A percentile compares a stretch with the other conserved stretches of the same genome.
Conservation (phyloP, 2,797 vertebrate genomes). For the Arnoldichthys spilopterus region DNA sequence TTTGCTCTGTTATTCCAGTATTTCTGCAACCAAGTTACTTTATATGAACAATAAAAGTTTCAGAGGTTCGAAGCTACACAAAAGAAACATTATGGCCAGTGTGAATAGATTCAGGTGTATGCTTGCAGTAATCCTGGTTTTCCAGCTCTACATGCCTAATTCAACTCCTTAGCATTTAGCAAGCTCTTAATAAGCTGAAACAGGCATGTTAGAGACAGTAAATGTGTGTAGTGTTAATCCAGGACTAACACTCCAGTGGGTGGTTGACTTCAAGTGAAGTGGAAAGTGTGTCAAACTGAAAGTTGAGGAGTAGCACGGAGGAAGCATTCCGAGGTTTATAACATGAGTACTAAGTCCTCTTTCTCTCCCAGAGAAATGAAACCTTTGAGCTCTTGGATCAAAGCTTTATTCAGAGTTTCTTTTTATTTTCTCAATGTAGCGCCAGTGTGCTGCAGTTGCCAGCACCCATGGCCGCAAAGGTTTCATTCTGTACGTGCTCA, state of each 20-base stretch:
- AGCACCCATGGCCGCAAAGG: not conserved
- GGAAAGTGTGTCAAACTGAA: not conserved
- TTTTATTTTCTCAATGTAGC: not conserved
- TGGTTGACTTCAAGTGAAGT: not conserved
- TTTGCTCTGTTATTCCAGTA: not conserved
- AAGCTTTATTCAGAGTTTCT: not conserved
- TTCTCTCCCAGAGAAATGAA: not conserved
- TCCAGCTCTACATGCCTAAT: not conserved
- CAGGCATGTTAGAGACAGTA: not conserved
- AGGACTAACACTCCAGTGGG: not conserved
- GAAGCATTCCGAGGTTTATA: not conserved
- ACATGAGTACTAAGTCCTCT: not conserved
- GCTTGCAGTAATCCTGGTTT: not conserved
- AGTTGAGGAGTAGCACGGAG: not conserved
- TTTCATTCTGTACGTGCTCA: not conserved
- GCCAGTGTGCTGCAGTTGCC: not conserved
- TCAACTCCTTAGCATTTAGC: not conserved
- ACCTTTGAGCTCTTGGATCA: constrained; percentile 1
- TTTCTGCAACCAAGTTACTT: not conserved
- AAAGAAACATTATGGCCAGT: not conserved
- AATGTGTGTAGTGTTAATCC: not conserved
- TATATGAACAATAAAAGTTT: not conserved
- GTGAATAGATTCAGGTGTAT: not conserved
- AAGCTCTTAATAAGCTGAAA: not conserved
- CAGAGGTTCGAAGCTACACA: not conserved